These are phyloP conservation scores for Menidia menidia DNA, from an alignment of 2,797 vertebrate species.

Conservation along the genomic window DNA sequence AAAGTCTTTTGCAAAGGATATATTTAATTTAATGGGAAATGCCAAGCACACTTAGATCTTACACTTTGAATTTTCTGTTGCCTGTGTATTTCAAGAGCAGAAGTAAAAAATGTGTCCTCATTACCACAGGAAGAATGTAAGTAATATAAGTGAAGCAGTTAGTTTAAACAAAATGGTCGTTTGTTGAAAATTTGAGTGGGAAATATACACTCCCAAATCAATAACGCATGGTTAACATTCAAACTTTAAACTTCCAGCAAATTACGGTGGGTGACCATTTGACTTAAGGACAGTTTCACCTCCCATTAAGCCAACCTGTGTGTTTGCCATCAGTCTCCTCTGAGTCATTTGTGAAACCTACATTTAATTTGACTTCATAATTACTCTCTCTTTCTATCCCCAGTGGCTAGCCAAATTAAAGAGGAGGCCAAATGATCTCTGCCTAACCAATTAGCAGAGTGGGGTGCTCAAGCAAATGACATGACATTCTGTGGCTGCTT, in stretches of 20 bases:
- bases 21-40: background rate
- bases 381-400: constrained; percentile 63
- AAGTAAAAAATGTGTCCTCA: background rate
- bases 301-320: constrained; percentile 29
- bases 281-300: constrained; percentile 21
- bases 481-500: constrained; percentile 63
- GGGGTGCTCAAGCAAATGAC: constrained; percentile 71
- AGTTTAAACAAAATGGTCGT: background rate
- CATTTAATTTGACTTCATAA: constrained; percentile 72
- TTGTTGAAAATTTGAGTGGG: background rate
- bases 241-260: constrained; percentile 7
- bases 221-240: background rate
- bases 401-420: constrained; percentile 70
- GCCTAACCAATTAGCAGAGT: constrained; percentile 76
- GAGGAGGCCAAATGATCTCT: constrained; percentile 74
- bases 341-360: constrained; percentile 59
- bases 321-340: constrained; percentile 36
- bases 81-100: background rate
- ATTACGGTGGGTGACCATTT: constrained; percentile 20
- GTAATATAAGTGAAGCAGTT: background rate
- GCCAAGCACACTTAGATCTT: background rate
- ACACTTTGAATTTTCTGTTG: background rate
- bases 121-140: background rate
- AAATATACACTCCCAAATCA: background rate
- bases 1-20: background rate